Conservation (phyloP, 2,888 invertebrate genomes). For the Itoplectis maculator region DNA sequence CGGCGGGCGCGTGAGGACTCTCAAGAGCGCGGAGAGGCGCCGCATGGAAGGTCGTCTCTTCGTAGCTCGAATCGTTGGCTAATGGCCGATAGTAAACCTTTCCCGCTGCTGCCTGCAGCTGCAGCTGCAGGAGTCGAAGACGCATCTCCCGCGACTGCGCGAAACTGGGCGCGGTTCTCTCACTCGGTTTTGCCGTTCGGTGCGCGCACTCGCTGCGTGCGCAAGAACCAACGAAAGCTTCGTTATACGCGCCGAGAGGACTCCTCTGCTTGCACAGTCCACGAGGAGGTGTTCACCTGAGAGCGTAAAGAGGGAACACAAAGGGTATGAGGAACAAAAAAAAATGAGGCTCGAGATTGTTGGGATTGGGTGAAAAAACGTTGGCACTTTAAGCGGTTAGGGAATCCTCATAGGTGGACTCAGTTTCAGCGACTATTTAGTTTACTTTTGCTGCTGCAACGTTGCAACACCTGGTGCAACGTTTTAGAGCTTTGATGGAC, state of each 20-base stretch:
- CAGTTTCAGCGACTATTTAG: background rate
- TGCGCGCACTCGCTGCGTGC: slow-evolving; percentile 4
- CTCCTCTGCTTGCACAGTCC: slow-evolving; percentile 25
- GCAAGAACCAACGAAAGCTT: slow-evolving; percentile 52
- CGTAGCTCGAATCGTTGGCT: slow-evolving; percentile 80
- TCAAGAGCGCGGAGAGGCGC: slow-evolving; percentile 59
- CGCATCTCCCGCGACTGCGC: slow-evolving; percentile 57
- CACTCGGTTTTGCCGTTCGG: slow-evolving; percentile 23
- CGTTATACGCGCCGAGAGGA: slow-evolving; percentile 8
- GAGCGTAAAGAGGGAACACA: slow-evolving; percentile 47
- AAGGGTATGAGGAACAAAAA: background rate
- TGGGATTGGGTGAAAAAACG: slow-evolving; percentile 33
- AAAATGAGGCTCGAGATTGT: background rate
- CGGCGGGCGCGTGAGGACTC: background rate
- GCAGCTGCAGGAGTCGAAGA: slow-evolving; percentile 43
- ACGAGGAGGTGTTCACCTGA: slow-evolving; percentile 48
- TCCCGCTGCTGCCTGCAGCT: slow-evolving; percentile 49
- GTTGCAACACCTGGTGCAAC: no score
- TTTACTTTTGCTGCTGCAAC: background rate
- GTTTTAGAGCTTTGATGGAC: no score
- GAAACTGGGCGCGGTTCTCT: slow-evolving; percentile 64
- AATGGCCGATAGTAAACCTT: slow-evolving; percentile 76
- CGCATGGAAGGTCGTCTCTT: slow-evolving; percentile 77
- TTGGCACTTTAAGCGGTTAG: slow-evolving; percentile 3
- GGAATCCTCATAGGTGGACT: background rate